A percentile compares a stretch with the other conserved stretches of the same genome.
These are phyloP conservation scores for Xenopus tropicalis DNA, from an alignment of 2,113 vertebrate genomes.

Conservation along the genomic window DNA sequence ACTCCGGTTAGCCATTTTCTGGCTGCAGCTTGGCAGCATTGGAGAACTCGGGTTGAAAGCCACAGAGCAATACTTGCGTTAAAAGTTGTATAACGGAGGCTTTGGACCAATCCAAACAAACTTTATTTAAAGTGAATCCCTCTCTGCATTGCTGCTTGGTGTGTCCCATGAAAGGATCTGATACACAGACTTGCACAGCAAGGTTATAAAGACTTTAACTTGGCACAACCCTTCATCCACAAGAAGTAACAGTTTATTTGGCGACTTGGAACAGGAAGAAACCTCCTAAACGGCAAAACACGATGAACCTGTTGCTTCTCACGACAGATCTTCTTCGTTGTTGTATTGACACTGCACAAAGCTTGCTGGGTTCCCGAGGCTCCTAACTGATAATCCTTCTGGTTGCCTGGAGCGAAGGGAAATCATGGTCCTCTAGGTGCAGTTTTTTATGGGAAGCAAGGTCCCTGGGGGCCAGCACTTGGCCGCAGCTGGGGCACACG, in stretches of 20 bases:
- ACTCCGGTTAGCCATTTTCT: too few relatives aligned
- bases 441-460: constrained; percentile 80
- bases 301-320: too few relatives aligned
- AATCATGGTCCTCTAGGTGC: constrained; percentile 83
- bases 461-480: constrained; percentile 86
- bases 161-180: too few relatives aligned
- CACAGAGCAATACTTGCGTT: too few relatives aligned
- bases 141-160: neutral
- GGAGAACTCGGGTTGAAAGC: too few relatives aligned
- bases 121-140: neutral
- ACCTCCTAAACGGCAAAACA: neutral
- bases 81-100: neutral
- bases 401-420: constrained; percentile 90
- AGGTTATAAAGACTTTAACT: neutral
- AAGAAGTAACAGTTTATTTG: neutral
- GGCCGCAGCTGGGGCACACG: constrained; percentile 86
- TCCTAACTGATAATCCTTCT: constrained; percentile 87
- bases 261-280: constrained; percentile 6
- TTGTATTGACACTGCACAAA: neutral
- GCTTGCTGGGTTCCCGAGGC: neutral
- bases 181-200: neutral
- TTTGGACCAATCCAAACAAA: neutral
- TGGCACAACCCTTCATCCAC: neutral
- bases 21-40: too few relatives aligned
- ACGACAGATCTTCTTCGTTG: constrained; percentile 3